These are phyloP conservation scores for Ahaetulla prasina DNA, from an alignment of 2,113 vertebrate genomes.

Conservation along the genomic window DNA sequence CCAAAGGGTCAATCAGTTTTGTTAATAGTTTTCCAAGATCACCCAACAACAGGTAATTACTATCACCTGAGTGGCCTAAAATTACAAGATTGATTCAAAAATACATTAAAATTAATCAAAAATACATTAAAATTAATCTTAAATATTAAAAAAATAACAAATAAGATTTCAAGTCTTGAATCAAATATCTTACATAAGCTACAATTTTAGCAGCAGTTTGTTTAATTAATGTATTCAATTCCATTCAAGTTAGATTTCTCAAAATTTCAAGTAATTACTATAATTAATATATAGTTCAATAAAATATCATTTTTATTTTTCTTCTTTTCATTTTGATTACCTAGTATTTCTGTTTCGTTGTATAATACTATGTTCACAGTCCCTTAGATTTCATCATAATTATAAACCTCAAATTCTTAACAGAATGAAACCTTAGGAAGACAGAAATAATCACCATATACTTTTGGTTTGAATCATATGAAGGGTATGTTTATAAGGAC, in stretches of 20 bases:
- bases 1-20: neutral
- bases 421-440: neutral
- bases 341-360: neutral
- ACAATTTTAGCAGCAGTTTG: neutral
- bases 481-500: neutral
- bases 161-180: neutral
- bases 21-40: neutral
- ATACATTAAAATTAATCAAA: neutral
- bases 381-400: neutral
- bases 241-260: neutral
- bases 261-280: neutral
- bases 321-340: neutral
- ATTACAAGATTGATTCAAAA: neutral
- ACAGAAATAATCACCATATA: too few species aligned
- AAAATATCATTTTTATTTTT: neutral
- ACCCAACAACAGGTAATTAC: neutral
- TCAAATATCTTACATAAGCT: neutral
- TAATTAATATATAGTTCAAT: neutral
- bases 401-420: neutral
- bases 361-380: neutral
- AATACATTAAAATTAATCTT: neutral
- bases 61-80: neutral
- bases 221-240: neutral
- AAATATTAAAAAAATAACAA: neutral
- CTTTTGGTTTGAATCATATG: neutral